Base-by-base conservation (phyloP, 2,888 invertebrate species). In the Leucophenga maculata region DNA sequence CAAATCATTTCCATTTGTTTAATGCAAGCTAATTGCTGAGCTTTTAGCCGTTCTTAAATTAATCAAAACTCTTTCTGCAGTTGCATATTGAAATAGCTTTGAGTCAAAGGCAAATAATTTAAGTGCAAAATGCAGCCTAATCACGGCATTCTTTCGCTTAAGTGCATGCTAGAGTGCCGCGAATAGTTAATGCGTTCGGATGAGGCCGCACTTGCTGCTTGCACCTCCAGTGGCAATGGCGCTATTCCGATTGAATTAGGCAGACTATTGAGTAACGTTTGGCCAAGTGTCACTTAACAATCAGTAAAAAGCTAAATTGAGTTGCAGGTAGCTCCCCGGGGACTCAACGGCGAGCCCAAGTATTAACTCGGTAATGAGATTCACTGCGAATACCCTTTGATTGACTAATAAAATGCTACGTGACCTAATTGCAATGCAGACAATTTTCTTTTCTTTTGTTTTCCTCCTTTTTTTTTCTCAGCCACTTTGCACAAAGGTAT, bases 331-430 rank as follows among this genome's bases (percentile, higher is more conserved):
- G 59, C 13, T n/a, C 71, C 48, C 69, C 2, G 32, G 68, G 64
- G 67, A 69, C 9, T 16, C 31, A 22, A 6, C 50, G n/a, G n/a
- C 13, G 18, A 57, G 57, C 31, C 26, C 13, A 16, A 18, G 50
- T 18, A 50, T 50, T 50, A 50, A 44, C 16, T 44, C 13, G 46
- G 20, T 77, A 79, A 79, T 80, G 76, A 78, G 84, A 82, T 85
- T 76, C 81, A 76, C 70, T 70, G 69, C 70, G 74, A 75, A 77
- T 75, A 76, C 75, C 74, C 83, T 79, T 86, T 86, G 87, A 87
- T 87, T 86, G 86, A 87, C 87, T 83, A 85, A 87, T 86, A 86
- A 86, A 86, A 86, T 69, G 68, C 75, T 80, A 87, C 86, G 86
- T 87, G 86, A 85, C 77, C 74, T 79, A 86, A 76, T 77, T 79